Percentiles rank a stretch among this genome's conserved stretches.
Conservation (phyloP, 64 coral and sea anemone species). For the Montipora foliosa region DNA sequence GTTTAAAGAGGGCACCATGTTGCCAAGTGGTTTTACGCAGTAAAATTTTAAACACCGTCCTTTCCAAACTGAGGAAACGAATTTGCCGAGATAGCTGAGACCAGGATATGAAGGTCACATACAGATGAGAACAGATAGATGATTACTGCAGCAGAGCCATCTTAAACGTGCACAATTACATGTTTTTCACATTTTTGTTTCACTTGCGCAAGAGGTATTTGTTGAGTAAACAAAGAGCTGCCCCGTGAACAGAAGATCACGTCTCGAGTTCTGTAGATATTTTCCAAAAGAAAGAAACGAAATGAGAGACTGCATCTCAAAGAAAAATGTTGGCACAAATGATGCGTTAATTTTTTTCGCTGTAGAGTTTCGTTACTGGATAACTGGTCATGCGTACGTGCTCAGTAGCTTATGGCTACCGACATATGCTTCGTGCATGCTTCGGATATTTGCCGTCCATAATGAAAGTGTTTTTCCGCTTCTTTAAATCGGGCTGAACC, state of each 20-base stretch:
- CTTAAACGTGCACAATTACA: background rate
- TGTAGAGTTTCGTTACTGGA: background rate
- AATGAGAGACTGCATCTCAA: background rate
- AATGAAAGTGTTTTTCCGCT: background rate
- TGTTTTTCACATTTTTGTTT: background rate
- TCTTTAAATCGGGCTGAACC: background rate
- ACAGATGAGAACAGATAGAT: too few relatives aligned
- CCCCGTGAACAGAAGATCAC: background rate
- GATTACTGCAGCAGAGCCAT: too few relatives aligned
- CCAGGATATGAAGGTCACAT: too few relatives aligned
- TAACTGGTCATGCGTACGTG: background rate
- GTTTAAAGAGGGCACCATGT: too few relatives aligned
- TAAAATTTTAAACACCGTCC: background rate
- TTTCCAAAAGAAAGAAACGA: background rate
- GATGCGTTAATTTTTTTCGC: background rate
- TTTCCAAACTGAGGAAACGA: background rate
- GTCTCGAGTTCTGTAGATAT: background rate
- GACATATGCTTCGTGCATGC: background rate
- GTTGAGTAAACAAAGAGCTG: conserved; percentile 36
- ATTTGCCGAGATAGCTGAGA: too few relatives aligned
- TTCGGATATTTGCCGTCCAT: background rate
- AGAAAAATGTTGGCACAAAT: background rate
- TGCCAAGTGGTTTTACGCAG: too few relatives aligned
- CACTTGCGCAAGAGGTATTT: conserved; percentile 1
- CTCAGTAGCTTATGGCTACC: background rate